These are phyloP conservation scores for Scaptomyza caliginosa DNA, from an alignment of 2,888 invertebrate species.

Conservation along the genomic window DNA sequence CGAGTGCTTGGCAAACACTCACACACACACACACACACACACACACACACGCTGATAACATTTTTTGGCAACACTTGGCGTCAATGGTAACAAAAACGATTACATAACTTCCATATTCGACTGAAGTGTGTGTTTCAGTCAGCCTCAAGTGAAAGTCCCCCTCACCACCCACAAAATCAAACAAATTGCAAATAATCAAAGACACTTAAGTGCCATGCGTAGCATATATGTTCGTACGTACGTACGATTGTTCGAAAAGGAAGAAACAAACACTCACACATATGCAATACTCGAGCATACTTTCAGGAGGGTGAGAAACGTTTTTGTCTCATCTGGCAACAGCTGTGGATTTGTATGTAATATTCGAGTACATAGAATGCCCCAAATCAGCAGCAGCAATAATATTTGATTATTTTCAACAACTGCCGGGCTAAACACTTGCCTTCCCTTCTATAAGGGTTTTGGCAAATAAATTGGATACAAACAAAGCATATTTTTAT, in stretches of 20 bases:
- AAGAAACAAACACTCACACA: constrained; percentile 5
- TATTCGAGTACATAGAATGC: constrained; percentile 39
- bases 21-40: constrained; percentile 45
- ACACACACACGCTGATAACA: constrained; percentile 35
- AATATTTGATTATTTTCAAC: constrained; percentile 65
- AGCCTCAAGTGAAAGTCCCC: constrained; percentile 57
- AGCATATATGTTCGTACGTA: constrained; percentile 14
- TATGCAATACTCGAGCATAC: constrained; percentile 27
- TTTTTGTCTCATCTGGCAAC: constrained; percentile 46
- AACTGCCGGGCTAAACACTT: constrained; percentile 56
- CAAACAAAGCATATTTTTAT: constrained; percentile 15
- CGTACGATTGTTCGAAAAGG: constrained; percentile 32
- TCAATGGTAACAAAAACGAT: constrained; percentile 69
- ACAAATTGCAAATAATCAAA: constrained; percentile 77
- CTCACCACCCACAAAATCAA: constrained; percentile 56
- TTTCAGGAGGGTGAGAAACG: constrained; percentile 9
- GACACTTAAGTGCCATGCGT: constrained; percentile 63
- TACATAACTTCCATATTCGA: constrained; percentile 57
- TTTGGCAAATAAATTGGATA: constrained; percentile 34
- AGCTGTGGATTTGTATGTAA: constrained; percentile 52
- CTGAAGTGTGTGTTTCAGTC: constrained; percentile 34
- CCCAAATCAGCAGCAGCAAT: constrained; percentile 55
- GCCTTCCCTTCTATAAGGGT: constrained; percentile 3
- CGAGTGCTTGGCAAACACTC: constrained; percentile 58
- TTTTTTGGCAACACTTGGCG: constrained; percentile 62